Conservation (phyloP, 2,888 invertebrate genomes). For the Zhuqinia jingwanae region DNA sequence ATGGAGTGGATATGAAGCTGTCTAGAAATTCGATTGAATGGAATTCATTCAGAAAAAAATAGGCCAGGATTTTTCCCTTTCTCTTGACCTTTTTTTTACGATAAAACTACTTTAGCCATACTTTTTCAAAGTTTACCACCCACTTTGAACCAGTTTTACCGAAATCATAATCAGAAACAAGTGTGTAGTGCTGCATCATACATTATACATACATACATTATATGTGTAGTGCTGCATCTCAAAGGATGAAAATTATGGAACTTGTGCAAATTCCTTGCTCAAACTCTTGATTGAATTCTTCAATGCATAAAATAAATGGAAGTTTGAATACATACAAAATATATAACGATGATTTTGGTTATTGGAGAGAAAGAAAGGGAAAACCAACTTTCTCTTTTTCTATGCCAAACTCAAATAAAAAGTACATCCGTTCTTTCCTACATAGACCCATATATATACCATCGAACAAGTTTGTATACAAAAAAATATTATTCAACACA, state of each 20-base stretch:
- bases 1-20: too few species aligned
- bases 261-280: neutral
- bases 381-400: slow-evolving; percentile 16
- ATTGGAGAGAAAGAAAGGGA: neutral
- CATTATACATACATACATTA: neutral
- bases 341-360: neutral
- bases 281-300: slow-evolving; percentile 5
- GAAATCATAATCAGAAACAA: too few species aligned
- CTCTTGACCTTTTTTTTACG: too few species aligned
- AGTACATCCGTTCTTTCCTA: neutral
- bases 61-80: too few species aligned
- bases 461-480: neutral
- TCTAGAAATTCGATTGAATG: too few species aligned
- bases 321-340: neutral
- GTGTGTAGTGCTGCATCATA: too few species aligned
- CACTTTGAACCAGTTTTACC: too few species aligned
- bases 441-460: neutral
- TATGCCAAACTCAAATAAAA: neutral
- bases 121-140: too few species aligned
- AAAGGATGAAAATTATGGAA: too few species aligned
- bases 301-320: neutral
- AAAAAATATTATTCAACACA: neutral
- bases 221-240: neutral
- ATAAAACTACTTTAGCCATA: too few species aligned
- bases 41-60: too few species aligned